Base-by-base conservation (phyloP, 2,797 vertebrate species). In the Amazonetta brasiliensis region DNA sequence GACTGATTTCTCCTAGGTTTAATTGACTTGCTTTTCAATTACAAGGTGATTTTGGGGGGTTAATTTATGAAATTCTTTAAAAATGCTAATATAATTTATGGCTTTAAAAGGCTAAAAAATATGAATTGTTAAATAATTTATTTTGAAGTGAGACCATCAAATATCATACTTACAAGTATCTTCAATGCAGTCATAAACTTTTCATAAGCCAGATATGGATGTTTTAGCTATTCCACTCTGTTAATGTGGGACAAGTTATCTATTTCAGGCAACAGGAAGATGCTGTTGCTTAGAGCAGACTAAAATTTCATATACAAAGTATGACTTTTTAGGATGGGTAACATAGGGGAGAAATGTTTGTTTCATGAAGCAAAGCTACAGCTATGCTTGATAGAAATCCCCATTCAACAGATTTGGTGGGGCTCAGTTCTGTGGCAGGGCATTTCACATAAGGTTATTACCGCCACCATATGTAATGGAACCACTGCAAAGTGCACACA, bases 11-110 rank as follows among this genome's bases (percentile, higher is more conserved):
- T 76, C 13, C 13, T 13, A 37, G 33, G 5, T 79, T 82, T 64
- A 12, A 54, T 58, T 55, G 59, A 28, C 55, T 63, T 62, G 10
- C 11, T 68, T 82, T 82, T 58, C 14, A 30, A 13, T 46, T 37
- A 35, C 2, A 6, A 12, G 18, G 9, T 37, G 37, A 60, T 9
- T 2, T 3, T 22, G 33, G 77, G 31, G 55, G 0, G 0, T 44
- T 75, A 46, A 35, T 12, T 58, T 52, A 17, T 23, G 54, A 73
- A 86, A 48, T 35, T 56, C 25, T 68, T 67, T 9, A 4, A 2
- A 72, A 75, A 67, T 7, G 1, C 11, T 35, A n/a, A 46, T 59
- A 31, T 5, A 46, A 48, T 54, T 31, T 25, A 39, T 7, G 5
- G 14, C 2, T 56, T 30, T 6, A 11, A 46, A 33, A 46, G n/a